Conservation (phyloP, 2,888 invertebrate species). For the Dermolepida albohirtum region DNA sequence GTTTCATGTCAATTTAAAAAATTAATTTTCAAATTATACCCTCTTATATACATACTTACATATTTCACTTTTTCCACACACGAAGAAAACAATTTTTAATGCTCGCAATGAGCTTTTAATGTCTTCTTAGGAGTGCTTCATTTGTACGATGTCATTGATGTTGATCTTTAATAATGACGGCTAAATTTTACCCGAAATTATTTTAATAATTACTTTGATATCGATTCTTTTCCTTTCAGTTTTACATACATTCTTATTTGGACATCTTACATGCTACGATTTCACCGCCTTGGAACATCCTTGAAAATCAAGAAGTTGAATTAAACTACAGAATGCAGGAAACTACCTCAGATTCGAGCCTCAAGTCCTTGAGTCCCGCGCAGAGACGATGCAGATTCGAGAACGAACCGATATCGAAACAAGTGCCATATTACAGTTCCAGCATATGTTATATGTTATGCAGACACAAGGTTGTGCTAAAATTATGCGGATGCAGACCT, state of each 20-base stretch:
- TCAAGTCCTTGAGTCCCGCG: slow-evolving; percentile 64
- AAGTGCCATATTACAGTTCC: slow-evolving; percentile 69
- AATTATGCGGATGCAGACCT: slow-evolving; percentile 71
- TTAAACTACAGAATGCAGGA: slow-evolving; percentile 66
- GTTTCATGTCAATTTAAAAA: too few species aligned
- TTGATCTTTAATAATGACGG: too few species aligned
- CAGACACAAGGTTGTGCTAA: slow-evolving; percentile 66
- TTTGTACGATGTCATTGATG: too few species aligned
- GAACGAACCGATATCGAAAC: slow-evolving; percentile 64
- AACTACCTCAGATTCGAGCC: slow-evolving; percentile 66
- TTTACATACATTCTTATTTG: slow-evolving; percentile 71
- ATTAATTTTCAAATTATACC: too few species aligned
- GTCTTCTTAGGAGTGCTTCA: too few species aligned
- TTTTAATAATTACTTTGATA: too few species aligned
- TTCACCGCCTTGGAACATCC: slow-evolving; percentile 54
- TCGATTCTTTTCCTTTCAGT: slow-evolving; percentile 59
- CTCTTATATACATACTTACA: too few species aligned
- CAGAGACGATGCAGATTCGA: slow-evolving; percentile 70
- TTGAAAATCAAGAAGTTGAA: slow-evolving; percentile 63
- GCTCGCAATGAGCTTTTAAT: too few species aligned
- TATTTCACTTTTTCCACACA: too few species aligned
- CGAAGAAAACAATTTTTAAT: too few species aligned
- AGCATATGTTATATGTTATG: slow-evolving; percentile 71
- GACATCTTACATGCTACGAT: slow-evolving; percentile 68
- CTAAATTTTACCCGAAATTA: too few species aligned